These are phyloP conservation scores for Anastrepha ludens DNA, from an alignment of 1,140 invertebrate genomes.

Conservation along the genomic window DNA sequence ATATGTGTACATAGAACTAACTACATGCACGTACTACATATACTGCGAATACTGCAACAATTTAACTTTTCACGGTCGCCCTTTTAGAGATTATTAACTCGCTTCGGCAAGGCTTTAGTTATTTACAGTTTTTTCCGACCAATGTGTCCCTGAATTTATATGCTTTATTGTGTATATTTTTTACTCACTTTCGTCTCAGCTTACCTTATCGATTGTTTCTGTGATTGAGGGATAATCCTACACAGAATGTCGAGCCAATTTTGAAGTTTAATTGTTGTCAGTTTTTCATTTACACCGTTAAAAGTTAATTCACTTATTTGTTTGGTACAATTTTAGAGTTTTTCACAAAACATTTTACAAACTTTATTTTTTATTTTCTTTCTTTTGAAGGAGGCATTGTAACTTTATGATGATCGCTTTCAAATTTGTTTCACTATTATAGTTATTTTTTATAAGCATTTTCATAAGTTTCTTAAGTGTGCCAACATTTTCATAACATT, in stretches of 20 bases:
- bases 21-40: not conserved
- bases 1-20: no score
- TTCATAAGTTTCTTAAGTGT: not conserved
- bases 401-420: no score
- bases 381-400: no score
- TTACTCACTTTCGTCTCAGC: not conserved
- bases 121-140: not conserved
- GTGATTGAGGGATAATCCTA: not conserved
- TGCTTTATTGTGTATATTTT: not conserved
- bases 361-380: no score
- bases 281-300: not conserved
- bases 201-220: slow-evolving; percentile 38
- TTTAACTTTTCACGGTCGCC: slow-evolving; percentile 41
- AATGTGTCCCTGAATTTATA: not conserved
- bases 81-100: slow-evolving; percentile 10
- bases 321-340: not conserved
- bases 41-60: not conserved
- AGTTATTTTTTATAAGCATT: not conserved
- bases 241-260: not conserved
- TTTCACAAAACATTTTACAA: no score
- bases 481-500: not conserved
- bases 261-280: slow-evolving; percentile 7
- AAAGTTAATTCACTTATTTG: not conserved
- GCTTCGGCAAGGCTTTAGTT: not conserved
- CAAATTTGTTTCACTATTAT: no score